phyloP scores from a whole-genome alignment of 2,888 invertebrate species.

The Dendrolimus pini region DNA sequence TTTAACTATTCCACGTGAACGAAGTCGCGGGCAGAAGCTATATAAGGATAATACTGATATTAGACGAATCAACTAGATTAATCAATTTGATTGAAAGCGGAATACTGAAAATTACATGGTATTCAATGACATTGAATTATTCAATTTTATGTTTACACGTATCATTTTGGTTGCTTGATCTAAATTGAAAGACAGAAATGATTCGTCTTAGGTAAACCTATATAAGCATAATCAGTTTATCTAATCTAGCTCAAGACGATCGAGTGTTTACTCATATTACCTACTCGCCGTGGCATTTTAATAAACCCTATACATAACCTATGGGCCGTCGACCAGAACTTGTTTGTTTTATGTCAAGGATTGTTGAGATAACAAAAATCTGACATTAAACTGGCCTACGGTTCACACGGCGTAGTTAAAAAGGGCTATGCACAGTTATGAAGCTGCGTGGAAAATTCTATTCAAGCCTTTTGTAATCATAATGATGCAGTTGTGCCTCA shows the following conservation, averaged over 20 bases:
- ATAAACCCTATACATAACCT: neutral
- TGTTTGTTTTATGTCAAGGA: neutral
- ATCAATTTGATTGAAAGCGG: no score
- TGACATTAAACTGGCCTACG: neutral
- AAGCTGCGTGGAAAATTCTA: neutral
- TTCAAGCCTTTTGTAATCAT: neutral
- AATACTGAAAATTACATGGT: no score
- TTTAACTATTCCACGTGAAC: no score
- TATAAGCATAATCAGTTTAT: neutral
- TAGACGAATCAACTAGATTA: no score
- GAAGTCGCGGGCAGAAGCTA: no score
- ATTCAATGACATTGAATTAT: no score
- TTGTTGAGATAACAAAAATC: neutral
- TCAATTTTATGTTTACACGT: no score
- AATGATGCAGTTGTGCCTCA: no score
- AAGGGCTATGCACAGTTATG: neutral
- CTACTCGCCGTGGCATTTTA: neutral
- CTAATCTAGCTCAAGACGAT: neutral
- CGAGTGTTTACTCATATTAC: neutral
- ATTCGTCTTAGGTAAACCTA: no score
- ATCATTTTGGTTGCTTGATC: no score
- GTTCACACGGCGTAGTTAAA: neutral
- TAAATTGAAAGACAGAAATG: no score
- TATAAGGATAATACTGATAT: no score
- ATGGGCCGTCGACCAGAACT: neutral